Base-by-base conservation (phyloP, 2,888 invertebrate species). In the Hirtodrosophila histrioides region DNA sequence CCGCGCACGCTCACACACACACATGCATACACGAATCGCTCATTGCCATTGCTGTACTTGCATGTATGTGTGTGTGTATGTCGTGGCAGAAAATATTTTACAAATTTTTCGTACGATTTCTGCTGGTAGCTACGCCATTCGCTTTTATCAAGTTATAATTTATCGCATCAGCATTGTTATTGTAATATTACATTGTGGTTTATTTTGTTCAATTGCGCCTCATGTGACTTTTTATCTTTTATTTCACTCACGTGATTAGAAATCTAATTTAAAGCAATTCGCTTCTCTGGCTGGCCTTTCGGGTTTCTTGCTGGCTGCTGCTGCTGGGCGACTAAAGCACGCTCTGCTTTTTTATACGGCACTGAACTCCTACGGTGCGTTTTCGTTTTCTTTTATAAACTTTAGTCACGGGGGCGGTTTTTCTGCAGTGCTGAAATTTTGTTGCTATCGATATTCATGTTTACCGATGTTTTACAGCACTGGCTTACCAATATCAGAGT, bases 201-300 rank as follows among this genome's bases (percentile, higher is more conserved):
- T 24, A 46, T 27, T 50, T 53, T 45, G 50, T 58, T 46, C 33
- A 37, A 51, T 46, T 49, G 31, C 33, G 94, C 36, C 67, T 85
- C 80, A 82, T 76, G 76, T 82, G 83, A 86, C 61, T 69, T 64
- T 64, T 65, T 61, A 62, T 71, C 17, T 17, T 17, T 17, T 17
- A 17, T 17, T 73, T 94, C 95, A 94, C 95, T 94, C 95, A 95
- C 95, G 94, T 94, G 94, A 94, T 95, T 94, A 93, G 95, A 95
- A 95, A 95, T 85, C 81, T 94, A 94, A 93, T 93, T 94, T 95
- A 95, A 95, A 95, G 95, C 95, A 95, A 86, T 57, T 79, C 68
- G 95, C 78, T 88, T 69, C 79, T 80, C 78, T 78, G 89, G 87
- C 87, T 86, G 79, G 83, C 87, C 95, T 95, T 89, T 83, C 76